These are phyloP conservation scores for Apoda limacodes DNA, from an alignment of 2,888 invertebrate genomes.

Conservation along the genomic window DNA sequence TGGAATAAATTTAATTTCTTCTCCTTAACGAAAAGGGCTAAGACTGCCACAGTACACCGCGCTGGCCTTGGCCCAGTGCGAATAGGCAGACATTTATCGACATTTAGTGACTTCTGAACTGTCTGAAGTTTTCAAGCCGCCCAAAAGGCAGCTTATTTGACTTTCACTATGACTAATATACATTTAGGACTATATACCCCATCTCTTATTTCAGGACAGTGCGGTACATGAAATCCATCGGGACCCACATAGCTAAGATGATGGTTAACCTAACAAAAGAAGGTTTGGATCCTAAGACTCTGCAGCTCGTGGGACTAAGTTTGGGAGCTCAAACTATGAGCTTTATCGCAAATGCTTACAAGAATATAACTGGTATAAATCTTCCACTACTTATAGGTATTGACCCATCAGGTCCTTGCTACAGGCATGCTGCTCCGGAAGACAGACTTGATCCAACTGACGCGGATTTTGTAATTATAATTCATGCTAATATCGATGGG, in stretches of 20 bases:
- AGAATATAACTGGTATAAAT: slow-evolving; percentile 19
- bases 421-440: slow-evolving; percentile 18
- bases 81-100: too few relatives aligned
- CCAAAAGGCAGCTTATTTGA: too few relatives aligned
- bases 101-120: too few relatives aligned
- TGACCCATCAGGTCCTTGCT: slow-evolving; percentile 26
- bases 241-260: slow-evolving; percentile 20
- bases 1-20: too few relatives aligned
- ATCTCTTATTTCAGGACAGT: slow-evolving; percentile 17
- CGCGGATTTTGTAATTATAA: slow-evolving; percentile 21
- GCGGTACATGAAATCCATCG: slow-evolving; percentile 18
- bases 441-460: slow-evolving; percentile 22
- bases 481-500: slow-evolving; percentile 22
- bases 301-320: slow-evolving; percentile 22
- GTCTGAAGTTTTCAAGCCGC: too few relatives aligned
- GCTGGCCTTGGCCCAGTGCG: too few relatives aligned
- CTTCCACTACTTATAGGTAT: slow-evolving; percentile 18
- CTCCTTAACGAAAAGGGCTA: too few relatives aligned
- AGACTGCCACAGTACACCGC: slow-evolving; percentile 23
- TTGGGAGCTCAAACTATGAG: slow-evolving; percentile 23
- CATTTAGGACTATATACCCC: slow-evolving; percentile 8
- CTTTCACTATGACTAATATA: too few relatives aligned
- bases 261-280: slow-evolving; percentile 17
- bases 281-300: slow-evolving; percentile 19
- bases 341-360: slow-evolving; percentile 24